Evolutionary conservation across 1,140 invertebrate genomes (phyloP).

Genomic region (Drosophila nannoptera): DNA sequence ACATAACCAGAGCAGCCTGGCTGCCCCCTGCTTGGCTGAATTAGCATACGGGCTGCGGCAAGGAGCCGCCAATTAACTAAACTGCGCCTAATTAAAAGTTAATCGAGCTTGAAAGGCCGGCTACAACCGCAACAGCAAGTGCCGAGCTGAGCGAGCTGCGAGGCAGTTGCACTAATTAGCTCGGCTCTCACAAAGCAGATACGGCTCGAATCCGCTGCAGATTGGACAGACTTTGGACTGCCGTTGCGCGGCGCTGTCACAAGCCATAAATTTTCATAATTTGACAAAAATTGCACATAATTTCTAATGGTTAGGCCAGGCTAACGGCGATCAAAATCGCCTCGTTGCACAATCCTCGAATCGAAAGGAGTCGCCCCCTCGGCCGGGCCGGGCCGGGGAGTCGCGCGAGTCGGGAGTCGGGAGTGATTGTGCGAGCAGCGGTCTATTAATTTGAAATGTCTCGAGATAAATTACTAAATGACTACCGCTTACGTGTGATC

Average conservation of each 20-base stretch:
- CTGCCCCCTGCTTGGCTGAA: constrained; percentile 21
- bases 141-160: not conserved
- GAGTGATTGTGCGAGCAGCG: constrained; percentile 38
- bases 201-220: not conserved
- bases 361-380: constrained; percentile 40
- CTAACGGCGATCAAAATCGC: constrained; percentile 59
- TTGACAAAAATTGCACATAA: constrained; percentile 69
- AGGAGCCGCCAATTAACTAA: constrained; percentile 59
- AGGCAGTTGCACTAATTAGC: constrained; percentile 64
- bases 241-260: constrained; percentile 28
- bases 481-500: constrained; percentile 76
- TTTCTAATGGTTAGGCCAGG: constrained; percentile 49
- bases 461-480: constrained; percentile 75
- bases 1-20: constrained; percentile 23
- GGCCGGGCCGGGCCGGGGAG: too few species aligned
- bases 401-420: not conserved
- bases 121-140: constrained; percentile 3
- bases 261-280: constrained; percentile 73
- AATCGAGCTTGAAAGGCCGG: constrained; percentile 67
- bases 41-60: constrained; percentile 49
- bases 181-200: constrained; percentile 56
- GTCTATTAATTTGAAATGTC: constrained; percentile 76
- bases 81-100: constrained; percentile 68
- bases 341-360: constrained; percentile 38
- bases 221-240: not conserved